phyloP scores from a whole-genome alignment of 2,113 vertebrate species.

The Lontra canadensis region DNA sequence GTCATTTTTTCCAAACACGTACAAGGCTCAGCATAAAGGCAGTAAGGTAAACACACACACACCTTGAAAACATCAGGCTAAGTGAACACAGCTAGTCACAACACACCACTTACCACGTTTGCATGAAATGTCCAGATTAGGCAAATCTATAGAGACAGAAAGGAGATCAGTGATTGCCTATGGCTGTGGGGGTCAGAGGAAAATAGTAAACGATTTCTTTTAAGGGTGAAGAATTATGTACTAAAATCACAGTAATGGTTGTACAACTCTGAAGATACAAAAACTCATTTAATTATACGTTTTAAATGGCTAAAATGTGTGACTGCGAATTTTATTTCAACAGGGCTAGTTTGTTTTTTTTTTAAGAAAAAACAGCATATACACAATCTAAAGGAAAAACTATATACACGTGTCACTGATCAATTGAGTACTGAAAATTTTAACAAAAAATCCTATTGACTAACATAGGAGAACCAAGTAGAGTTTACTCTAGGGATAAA shows the following conservation, averaged over 20 bases:
- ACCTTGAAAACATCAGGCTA: background rate
- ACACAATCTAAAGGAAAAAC: background rate
- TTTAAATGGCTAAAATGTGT: background rate
- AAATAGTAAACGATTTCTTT: background rate
- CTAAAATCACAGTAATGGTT: background rate
- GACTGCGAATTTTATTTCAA: background rate
- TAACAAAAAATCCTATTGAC: constrained; percentile 15
- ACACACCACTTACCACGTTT: background rate
- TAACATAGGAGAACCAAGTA: background rate
- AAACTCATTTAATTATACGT: background rate
- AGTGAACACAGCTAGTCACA: background rate
- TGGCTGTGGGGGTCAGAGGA: too few relatives aligned
- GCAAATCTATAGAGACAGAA: background rate
- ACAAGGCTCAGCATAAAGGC: background rate
- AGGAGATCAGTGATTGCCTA: background rate
- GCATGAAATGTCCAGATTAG: background rate
- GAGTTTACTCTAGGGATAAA: background rate
- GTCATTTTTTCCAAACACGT: background rate
- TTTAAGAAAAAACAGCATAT: background rate
- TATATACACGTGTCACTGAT: background rate
- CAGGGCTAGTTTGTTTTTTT: background rate
- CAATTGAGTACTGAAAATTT: background rate
- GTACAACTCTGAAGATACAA: background rate
- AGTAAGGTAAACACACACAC: background rate
- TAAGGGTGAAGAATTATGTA: background rate